phyloP scores from a whole-genome alignment of 53 echinoderm and acorn worm species.

The Patiria pectinifera region DNA sequence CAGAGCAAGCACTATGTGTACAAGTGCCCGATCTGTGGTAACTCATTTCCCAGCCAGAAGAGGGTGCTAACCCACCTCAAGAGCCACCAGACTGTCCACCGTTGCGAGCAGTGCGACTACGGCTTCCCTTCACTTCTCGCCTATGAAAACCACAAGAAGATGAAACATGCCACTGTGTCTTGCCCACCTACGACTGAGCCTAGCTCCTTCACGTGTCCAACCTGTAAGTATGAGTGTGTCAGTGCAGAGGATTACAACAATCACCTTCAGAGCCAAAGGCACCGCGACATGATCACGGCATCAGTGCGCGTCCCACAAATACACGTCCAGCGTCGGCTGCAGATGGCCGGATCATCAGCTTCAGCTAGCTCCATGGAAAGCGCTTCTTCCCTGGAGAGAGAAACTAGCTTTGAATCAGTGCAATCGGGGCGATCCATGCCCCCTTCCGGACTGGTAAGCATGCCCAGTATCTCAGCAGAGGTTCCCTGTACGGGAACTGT shows the following conservation, averaged over 20 bases:
- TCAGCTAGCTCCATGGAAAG: slow-evolving; percentile 61
- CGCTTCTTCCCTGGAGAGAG: slow-evolving; percentile 55
- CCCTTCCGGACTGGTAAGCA: slow-evolving; percentile 38
- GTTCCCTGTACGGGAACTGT: slow-evolving; percentile 40
- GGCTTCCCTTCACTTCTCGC: slow-evolving; percentile 77
- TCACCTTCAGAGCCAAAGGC: slow-evolving; percentile 70
- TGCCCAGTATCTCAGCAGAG: slow-evolving; percentile 39
- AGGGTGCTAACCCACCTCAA: slow-evolving; percentile 81
- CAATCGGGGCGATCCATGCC: slow-evolving; percentile 55
- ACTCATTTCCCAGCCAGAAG: slow-evolving; percentile 82
- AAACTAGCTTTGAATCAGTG: slow-evolving; percentile 62
- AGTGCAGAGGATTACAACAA: slow-evolving; percentile 63
- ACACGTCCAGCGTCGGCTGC: slow-evolving; percentile 53
- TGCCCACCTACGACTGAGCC: slow-evolving; percentile 63
- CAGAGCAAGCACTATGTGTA: slow-evolving; percentile 79
- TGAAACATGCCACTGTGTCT: slow-evolving; percentile 76
- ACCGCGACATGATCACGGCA: slow-evolving; percentile 70
- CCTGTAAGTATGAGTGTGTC: slow-evolving; percentile 67
- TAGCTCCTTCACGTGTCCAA: slow-evolving; percentile 71
- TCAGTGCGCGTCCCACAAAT: slow-evolving; percentile 70
- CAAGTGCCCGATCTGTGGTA: slow-evolving; percentile 84
- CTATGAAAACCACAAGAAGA: slow-evolving; percentile 77
- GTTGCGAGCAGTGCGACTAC: slow-evolving; percentile 78
- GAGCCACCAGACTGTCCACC: slow-evolving; percentile 78
- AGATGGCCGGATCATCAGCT: slow-evolving; percentile 48